Evolutionary conservation across 2,113 vertebrate genomes (phyloP), one percentile per base, ranked within the genome.

Genomic region (Cathartes aura): DNA sequence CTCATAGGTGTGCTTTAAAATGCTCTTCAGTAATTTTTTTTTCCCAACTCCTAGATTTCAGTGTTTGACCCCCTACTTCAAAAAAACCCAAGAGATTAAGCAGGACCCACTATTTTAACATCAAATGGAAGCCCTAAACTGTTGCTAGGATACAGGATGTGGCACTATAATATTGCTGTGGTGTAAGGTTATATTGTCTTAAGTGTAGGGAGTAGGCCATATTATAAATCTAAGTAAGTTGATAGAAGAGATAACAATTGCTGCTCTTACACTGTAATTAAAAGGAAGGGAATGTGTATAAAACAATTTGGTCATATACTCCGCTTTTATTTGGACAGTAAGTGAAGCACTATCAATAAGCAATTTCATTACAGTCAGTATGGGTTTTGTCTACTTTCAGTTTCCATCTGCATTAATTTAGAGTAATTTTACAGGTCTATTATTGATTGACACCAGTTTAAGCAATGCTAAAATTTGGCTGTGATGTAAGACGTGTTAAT

Each of bases 121-220:
- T 95, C 93, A 92, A 96, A 96, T 96, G 82, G 67, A 93, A 93
- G 93, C 84, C 93, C 96, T 94, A 93, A 93, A 90, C 87, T 2
- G 93, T 97, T 97, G 96, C 95, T 97, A 97, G 93, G 97, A 97
- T 96, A 97, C 97, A 78, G 87, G 86, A 91, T 86, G 91, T 93
- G 89, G 82, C 76, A 83, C 95, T 94, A 76, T 82, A 95, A 85
- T 93, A 83, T 74, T 90, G 93, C 84, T 1, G 2, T 80, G 74
- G 72, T 95, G 84, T 89, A 91, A 87, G 91, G 89, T 93, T 95
- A 93, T 96, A 91, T 95, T 95, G 94, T 93, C 91, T 94, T 91
- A 95, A 94, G 87, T 76, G 63, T 83, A 71, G 62, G 55, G 78
- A 88, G 87, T 45, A 63, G 80, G 82, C 74, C 91, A 40, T 92